These are phyloP conservation scores for Tarsius wallacei DNA, from an alignment of 2,797 vertebrate genomes.

Conservation along the genomic window DNA sequence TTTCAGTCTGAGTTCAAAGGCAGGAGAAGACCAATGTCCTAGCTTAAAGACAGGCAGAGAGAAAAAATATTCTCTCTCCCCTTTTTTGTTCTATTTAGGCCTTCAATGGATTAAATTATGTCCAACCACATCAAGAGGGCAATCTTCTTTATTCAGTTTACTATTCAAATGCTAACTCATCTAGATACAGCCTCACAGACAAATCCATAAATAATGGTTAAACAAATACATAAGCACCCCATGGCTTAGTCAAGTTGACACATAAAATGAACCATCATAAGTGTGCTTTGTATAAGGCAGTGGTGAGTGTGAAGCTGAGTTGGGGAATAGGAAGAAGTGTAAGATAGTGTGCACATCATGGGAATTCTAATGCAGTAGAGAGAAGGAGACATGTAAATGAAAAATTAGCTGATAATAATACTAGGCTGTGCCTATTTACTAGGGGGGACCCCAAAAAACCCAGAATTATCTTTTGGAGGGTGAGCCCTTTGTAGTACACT, in stretches of 20 bases:
- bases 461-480: too few relatives aligned
- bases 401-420: not conserved
- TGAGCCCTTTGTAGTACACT: too few relatives aligned
- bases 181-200: not conserved
- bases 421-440: not conserved
- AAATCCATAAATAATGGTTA: not conserved
- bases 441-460: too few relatives aligned
- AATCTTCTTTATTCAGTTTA: not conserved
- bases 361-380: not conserved
- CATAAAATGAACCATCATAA: not conserved
- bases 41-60: not conserved
- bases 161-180: conserved; percentile 49
- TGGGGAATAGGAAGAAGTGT: not conserved
- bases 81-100: not conserved
- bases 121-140: not conserved
- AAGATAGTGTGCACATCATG: not conserved
- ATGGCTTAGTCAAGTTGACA: not conserved
- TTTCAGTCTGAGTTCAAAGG: conserved; percentile 3
- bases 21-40: not conserved
- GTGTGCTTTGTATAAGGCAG: not conserved
- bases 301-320: not conserved
- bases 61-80: not conserved
- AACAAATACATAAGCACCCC: not conserved
- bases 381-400: not conserved
- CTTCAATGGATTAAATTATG: not conserved